Evolutionary conservation across 2,797 vertebrate species (phyloP), one percentile per base, ranked within the genome.

Genomic region (Molossus molossus): DNA sequence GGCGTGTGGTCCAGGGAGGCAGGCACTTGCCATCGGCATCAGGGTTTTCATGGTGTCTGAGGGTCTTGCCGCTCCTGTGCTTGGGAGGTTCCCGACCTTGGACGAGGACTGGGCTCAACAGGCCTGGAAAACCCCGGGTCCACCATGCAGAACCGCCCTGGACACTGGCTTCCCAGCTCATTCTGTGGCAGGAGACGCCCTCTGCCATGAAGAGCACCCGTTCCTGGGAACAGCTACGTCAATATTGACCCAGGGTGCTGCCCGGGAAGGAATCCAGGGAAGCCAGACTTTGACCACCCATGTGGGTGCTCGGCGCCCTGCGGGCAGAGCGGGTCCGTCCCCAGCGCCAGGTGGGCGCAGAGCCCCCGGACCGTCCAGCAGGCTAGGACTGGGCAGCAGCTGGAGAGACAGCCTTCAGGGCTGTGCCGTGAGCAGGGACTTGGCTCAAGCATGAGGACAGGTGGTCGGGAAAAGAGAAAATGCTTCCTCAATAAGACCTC

Each of bases 191-290:
- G n/a, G 58, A 27, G 50, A 64, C 50, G 45, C 70, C 10, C 29
- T 40, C 11, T 29, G 62, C 76, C 57, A 27, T 1, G 1, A 48
- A 72, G 23, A 48, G 29, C 62, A 65, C 25, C 11, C 4, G 0
- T 48, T 93, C 72, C 45, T 62, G 45, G 91, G 57, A 79, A 81
- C 50, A 37, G 4, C 33, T 88, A 11, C 80, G 13, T n/a, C 79
- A 29, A 12, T 83, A 90, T 21, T 87, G 91, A 62, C 45, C 17
- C 1, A 92, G 45, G 88, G 64, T 29, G 33, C 65, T 25, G 25
- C 18, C 77, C 64, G 70, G 70, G 33, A 58, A n/a, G 1, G 33
- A 75, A 48, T 58, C 60, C 72, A 50, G 27, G 65, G 23, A 62
- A 50, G 55, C 13, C 33, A 87, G 94, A 76, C 73, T 85, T 77